A percentile compares a stretch with the other conserved stretches of the same genome.
Conservation (phyloP, 2,888 invertebrate species). For the Hydrotaea diabolus region DNA sequence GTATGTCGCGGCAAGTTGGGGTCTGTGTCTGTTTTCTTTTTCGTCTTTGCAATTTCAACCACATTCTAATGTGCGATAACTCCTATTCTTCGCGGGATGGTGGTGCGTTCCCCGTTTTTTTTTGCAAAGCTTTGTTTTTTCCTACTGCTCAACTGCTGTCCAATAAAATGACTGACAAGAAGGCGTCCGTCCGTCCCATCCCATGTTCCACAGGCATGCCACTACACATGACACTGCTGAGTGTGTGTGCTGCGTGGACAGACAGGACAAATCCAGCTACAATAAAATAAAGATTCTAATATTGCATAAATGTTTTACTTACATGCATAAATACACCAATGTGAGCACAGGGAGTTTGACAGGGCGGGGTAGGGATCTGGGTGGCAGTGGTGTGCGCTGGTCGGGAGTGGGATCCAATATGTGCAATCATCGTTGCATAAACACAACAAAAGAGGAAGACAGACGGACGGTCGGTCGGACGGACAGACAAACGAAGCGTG, state of each 20-base stretch:
- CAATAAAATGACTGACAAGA: constrained; percentile 59
- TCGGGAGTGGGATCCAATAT: constrained; percentile 4
- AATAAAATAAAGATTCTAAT: constrained; percentile 40
- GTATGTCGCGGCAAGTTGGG: background rate
- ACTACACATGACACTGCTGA: background rate
- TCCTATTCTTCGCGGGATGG: constrained; percentile 1
- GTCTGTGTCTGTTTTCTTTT: background rate
- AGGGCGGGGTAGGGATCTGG: background rate
- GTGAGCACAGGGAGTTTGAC: background rate
- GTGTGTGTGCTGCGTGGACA: background rate
- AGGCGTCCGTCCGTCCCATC: constrained; percentile 33
- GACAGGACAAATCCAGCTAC: background rate
- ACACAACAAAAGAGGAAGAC: constrained; percentile 52
- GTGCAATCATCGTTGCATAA: constrained; percentile 33
- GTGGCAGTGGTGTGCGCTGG: background rate
- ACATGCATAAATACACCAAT: background rate
- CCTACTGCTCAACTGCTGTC: constrained; percentile 21
- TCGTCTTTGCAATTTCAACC: background rate
- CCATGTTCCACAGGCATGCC: background rate
- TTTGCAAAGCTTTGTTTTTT: constrained; percentile 2
- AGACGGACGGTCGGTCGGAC: too few relatives aligned
- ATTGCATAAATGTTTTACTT: constrained; percentile 35
- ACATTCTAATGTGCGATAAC: background rate
- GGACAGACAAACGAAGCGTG: constrained; percentile 59
- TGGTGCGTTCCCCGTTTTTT: background rate